A percentile compares a stretch with the other conserved stretches of the same genome.
These are phyloP conservation scores for Poeciliopsis prolifica DNA, from an alignment of 2,113 vertebrate species.

Conservation along the genomic window DNA sequence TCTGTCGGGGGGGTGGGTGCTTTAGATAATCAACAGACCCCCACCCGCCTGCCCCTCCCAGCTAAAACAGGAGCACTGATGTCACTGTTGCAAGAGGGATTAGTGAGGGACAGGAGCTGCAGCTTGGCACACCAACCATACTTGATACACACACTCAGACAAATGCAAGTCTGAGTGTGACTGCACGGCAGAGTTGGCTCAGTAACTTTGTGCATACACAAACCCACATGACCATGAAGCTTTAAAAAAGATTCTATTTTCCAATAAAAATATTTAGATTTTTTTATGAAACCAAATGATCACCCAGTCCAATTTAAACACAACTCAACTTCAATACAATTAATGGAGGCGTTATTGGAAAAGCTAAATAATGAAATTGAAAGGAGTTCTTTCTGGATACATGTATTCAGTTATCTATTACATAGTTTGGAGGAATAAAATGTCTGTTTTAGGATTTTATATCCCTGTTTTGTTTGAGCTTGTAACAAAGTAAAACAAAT, in stretches of 20 bases:
- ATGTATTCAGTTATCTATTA: neutral
- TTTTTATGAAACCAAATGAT: neutral
- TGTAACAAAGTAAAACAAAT: too few species aligned
- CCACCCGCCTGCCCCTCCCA: conserved; percentile 38
- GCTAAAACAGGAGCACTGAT: conserved; percentile 77
- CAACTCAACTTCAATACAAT: neutral
- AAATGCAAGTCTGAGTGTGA: neutral
- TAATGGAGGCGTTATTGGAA: neutral
- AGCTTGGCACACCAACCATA: conserved; percentile 50
- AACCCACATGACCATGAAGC: too few species aligned
- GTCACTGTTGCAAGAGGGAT: conserved; percentile 73
- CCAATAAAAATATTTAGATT: neutral
- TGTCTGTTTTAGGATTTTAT: neutral
- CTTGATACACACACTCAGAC: conserved; percentile 45
- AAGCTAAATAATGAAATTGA: neutral
- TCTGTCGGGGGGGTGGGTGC: conserved; percentile 29
- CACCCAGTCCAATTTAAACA: neutral
- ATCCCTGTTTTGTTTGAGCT: too few species aligned
- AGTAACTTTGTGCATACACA: neutral
- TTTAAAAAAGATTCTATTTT: neutral
- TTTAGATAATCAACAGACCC: conserved; percentile 59
- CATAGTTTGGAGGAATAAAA: neutral
- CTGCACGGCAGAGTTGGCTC: neutral
- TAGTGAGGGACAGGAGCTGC: conserved; percentile 65
- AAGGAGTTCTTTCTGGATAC: neutral